Base-by-base conservation (phyloP, 2,797 vertebrate species). In the Protonibea diacanthus region DNA sequence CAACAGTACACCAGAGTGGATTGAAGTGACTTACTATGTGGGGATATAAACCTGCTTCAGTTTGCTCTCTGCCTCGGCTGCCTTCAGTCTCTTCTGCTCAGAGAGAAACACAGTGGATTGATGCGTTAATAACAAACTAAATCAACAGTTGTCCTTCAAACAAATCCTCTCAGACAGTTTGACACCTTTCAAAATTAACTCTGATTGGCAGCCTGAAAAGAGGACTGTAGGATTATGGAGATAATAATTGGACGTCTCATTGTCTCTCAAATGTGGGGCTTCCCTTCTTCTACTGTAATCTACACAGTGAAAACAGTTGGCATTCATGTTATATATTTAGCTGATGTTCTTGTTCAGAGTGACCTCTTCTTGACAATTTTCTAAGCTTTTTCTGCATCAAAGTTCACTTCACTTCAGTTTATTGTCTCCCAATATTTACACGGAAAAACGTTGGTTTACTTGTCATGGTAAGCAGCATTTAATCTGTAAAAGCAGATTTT, bases 11-110 rank as follows among this genome's bases (percentile, higher is more conserved):
- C 44, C 14, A 51, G 2, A 60, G 67, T 51, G 23, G 53, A 45
- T 20, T 6, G n/a, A 47, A 51, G 47, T 1, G n/a, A 98, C 98
- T 98, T 95, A 99, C 98, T 99, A 99, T 87, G 97, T 99, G 73
- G 98, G 98, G 92, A 99, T 99, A 94, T 99, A 99, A 74, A 99
- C 98, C 95, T 99, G 98, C 89, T 99, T 98, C 94, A 99, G 93
- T 92, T 98, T 99, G 94, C 98, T 99, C 90, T 99, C 98, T 47
- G 98, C 97, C 95, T 98, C 98, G 67, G 98, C 98, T 13, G 98
- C 98, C 93, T 99, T 99, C 92, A 99, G 95, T 82, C 97, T 95
- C 95, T 99, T 99, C 98, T 99, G 94, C 88, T 88, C 84, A 69
- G 58, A 80, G 63, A 89, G 82, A 64, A 71, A 71, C 15, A 66